Evolutionary conservation across 2,113 vertebrate species (phyloP).

Genomic region (Donacobius atricapilla): DNA sequence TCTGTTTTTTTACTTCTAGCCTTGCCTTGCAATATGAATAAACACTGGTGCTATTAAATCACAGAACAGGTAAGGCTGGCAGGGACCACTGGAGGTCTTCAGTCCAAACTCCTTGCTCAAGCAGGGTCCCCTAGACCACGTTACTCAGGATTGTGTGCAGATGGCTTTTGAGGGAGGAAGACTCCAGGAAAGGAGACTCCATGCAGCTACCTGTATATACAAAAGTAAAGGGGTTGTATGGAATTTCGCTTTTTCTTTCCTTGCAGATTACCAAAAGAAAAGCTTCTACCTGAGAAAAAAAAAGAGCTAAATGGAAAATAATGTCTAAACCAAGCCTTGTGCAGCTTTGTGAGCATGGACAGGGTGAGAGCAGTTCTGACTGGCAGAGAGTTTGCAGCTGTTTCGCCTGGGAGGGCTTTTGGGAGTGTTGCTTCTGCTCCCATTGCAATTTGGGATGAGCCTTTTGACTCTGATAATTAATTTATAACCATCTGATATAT

Average conservation of each 20-base stretch:
- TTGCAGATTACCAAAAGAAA: not conserved
- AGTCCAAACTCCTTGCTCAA: not conserved
- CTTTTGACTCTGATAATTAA: not conserved
- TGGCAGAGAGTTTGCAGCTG: not conserved
- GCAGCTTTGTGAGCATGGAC: not conserved
- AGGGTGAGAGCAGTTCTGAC: not conserved
- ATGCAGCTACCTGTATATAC: not conserved
- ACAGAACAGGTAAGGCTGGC: not conserved
- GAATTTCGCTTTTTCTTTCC: not conserved
- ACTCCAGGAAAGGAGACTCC: not conserved
- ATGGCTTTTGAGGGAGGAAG: not conserved
- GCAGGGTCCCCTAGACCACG: fast-evolving
- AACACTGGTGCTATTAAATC: not conserved
- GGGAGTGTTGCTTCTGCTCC: not conserved
- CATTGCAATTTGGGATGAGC: not conserved
- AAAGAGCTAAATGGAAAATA: not conserved
- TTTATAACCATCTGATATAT: not conserved
- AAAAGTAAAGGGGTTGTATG: not conserved
- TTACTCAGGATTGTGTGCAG: not conserved
- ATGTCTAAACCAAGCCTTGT: not conserved
- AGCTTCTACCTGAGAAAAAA: not conserved
- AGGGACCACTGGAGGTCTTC: not conserved
- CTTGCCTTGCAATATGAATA: not conserved
- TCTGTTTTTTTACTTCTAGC: not conserved
- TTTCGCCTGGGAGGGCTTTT: not conserved